Conservation (phyloP, 2,888 invertebrate genomes). For the Liopterus haemorrhoidalis region DNA sequence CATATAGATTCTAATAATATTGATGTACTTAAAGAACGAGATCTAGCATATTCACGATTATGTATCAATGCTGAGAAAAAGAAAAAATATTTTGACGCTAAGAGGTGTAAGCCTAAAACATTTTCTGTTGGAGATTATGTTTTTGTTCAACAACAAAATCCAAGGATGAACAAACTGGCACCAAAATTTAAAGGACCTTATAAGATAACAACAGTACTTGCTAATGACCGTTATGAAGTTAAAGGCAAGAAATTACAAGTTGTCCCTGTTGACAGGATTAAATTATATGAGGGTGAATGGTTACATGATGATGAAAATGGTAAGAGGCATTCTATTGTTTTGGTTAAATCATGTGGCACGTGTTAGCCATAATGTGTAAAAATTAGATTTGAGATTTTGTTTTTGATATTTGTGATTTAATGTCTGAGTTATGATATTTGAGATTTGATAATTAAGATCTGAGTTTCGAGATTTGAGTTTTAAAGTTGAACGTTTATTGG, state of each 20-base stretch:
- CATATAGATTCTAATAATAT: neutral
- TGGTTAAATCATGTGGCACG: too few relatives aligned
- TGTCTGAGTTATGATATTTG: too few relatives aligned
- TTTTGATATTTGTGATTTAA: too few relatives aligned
- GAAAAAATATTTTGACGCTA: neutral
- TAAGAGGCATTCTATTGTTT: too few relatives aligned
- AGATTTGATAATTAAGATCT: too few relatives aligned
- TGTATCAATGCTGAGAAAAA: neutral
- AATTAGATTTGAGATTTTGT: too few relatives aligned
- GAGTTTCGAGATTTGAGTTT: too few relatives aligned
- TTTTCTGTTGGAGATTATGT: slow-evolving; percentile 10
- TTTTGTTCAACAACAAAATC: slow-evolving; percentile 6
- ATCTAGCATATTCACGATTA: slow-evolving; percentile 12
- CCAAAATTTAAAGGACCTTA: slow-evolving; percentile 19
- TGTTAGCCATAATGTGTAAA: too few relatives aligned
- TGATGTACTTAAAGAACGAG: slow-evolving; percentile 5
- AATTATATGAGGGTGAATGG: neutral
- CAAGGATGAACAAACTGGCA: slow-evolving; percentile 4
- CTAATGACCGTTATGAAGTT: slow-evolving; percentile 7
- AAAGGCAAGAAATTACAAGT: neutral
- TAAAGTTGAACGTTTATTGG: too few relatives aligned
- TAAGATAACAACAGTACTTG: neutral
- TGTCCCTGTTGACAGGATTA: neutral
- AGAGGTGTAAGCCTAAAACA: neutral
- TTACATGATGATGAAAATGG: too few relatives aligned